Conservation (phyloP, 2,888 invertebrate species). For the Brenthis daphne region DNA sequence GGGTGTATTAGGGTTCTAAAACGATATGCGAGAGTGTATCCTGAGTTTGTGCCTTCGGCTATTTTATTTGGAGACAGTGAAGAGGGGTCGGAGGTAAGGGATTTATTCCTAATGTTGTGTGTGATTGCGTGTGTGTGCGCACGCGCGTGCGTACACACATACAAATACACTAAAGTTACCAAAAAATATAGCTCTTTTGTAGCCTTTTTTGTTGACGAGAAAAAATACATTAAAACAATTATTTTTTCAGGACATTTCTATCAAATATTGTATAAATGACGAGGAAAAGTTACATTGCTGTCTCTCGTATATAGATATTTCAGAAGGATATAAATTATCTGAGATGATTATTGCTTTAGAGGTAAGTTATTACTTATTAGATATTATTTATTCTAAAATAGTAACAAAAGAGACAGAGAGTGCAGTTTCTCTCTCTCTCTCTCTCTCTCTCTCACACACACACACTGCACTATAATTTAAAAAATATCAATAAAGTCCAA, state of each 20-base stretch:
- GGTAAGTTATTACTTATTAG: constrained; percentile 34
- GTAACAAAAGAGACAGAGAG: too few relatives aligned
- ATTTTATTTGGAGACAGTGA: neutral
- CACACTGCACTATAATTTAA: too few relatives aligned
- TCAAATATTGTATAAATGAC: constrained; percentile 45
- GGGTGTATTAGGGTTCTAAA: neutral
- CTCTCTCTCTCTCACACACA: too few relatives aligned
- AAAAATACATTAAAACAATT: neutral
- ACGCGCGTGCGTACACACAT: too few relatives aligned
- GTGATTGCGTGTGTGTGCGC: too few relatives aligned
- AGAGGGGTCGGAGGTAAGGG: neutral
- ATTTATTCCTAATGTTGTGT: neutral
- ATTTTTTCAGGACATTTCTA: constrained; percentile 41
- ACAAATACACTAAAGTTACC: too few relatives aligned
- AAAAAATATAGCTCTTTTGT: too few relatives aligned
- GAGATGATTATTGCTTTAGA: constrained; percentile 44
- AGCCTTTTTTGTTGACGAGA: too few relatives aligned
- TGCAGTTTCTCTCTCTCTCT: too few relatives aligned
- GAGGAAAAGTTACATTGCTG: constrained; percentile 44
- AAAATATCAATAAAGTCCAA: too few relatives aligned
- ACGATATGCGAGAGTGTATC: constrained; percentile 1
- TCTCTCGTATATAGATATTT: constrained; percentile 38
- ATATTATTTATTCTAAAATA: too few relatives aligned
- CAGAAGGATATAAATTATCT: neutral
- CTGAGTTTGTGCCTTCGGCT: neutral